phyloP scores from a whole-genome alignment of 2,113 vertebrate species.

The Ariopsis seemanni region DNA sequence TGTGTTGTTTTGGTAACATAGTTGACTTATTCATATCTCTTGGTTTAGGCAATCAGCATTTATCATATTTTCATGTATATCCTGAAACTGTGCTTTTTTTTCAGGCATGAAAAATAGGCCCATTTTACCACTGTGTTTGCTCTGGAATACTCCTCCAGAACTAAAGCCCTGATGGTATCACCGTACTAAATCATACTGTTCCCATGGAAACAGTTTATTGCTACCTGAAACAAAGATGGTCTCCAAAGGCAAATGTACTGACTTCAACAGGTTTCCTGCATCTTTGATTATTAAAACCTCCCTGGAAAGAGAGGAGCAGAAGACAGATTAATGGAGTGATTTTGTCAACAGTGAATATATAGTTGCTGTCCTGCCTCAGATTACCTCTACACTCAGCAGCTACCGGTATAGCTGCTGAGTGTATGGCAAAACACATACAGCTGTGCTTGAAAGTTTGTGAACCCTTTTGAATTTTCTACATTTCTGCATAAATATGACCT shows the following conservation, averaged over 20 bases:
- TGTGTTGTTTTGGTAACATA: neutral
- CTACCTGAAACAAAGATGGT: conserved; percentile 52
- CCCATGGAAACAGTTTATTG: conserved; percentile 54
- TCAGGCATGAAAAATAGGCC: conserved; percentile 17
- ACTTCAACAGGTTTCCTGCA: conserved; percentile 53
- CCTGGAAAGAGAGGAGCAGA: conserved; percentile 15
- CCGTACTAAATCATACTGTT: conserved; percentile 44
- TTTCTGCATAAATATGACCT: no score
- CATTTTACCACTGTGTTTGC: conserved; percentile 33
- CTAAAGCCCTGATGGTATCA: conserved; percentile 51
- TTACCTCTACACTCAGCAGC: conserved; percentile 31
- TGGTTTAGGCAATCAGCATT: neutral
- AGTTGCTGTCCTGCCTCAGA: neutral
- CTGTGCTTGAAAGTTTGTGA: no score
- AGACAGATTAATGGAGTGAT: conserved; percentile 49
- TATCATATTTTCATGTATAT: neutral
- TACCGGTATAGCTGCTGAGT: neutral
- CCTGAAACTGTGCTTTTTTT: conserved; percentile 9
- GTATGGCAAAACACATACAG: no score
- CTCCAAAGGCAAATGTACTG: conserved; percentile 56
- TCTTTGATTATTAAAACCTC: conserved; percentile 28
- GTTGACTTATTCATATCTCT: neutral
- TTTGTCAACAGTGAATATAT: conserved; percentile 52
- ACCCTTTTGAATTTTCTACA: no score
- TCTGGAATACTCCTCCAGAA: conserved; percentile 41